Conservation (phyloP, 2,113 vertebrate species). For the Phycodurus eques region DNA sequence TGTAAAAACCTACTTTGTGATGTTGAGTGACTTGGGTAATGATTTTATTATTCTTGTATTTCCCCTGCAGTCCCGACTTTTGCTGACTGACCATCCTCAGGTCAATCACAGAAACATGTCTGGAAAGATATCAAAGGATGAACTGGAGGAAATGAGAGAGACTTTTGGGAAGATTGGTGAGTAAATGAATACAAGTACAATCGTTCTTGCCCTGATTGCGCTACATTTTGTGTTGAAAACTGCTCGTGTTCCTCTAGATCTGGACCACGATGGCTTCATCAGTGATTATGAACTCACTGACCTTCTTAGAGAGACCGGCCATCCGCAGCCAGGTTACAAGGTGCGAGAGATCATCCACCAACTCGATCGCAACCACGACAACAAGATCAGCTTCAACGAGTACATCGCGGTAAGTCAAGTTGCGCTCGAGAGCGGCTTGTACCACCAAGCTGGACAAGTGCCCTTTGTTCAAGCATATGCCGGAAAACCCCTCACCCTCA, state of each 20-base stretch:
- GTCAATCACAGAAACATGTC: constrained; percentile 82
- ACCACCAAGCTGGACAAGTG: neutral
- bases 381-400: constrained; percentile 90
- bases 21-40: neutral
- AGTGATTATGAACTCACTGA: constrained; percentile 84
- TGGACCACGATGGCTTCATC: constrained; percentile 85
- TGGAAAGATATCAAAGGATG: constrained; percentile 90
- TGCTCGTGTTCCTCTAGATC: constrained; percentile 71
- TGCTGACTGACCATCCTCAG: constrained; percentile 56
- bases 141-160: constrained; percentile 88
- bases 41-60: constrained; percentile 9
- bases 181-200: constrained; percentile 44
- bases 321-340: constrained; percentile 86
- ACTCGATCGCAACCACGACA: constrained; percentile 89
- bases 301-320: constrained; percentile 88
- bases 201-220: neutral
- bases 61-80: constrained; percentile 38
- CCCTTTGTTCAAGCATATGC: constrained; percentile 1
- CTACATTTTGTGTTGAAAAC: neutral
- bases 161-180: constrained; percentile 90
- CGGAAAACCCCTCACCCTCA: constrained; percentile 19
- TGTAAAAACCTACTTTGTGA: neutral
- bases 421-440: neutral
- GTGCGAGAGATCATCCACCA: constrained; percentile 92
- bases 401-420: constrained; percentile 83